Evolutionary conservation across 2,113 vertebrate genomes (phyloP).

Genomic region (Prionailurus bengalensis): DNA sequence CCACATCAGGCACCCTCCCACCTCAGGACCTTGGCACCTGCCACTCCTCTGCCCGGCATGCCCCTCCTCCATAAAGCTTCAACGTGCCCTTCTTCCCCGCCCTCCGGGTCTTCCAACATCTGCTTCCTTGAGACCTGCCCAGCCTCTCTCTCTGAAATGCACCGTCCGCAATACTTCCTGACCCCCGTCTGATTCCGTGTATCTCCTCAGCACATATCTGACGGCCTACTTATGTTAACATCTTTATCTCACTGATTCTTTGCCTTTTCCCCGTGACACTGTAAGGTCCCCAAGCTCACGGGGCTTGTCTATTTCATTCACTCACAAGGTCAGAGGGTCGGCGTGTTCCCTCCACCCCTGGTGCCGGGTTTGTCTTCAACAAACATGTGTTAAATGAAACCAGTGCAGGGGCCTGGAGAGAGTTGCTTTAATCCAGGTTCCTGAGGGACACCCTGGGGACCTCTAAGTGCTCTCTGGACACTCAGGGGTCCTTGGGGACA

Average conservation of each 20-base stretch:
- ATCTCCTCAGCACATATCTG: neutral
- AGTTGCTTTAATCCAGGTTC: neutral
- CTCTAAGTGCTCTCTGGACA: neutral
- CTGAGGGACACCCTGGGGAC: neutral
- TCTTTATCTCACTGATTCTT: neutral
- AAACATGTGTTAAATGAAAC: neutral
- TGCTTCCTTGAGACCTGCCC: neutral
- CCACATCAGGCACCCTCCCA: too few species aligned
- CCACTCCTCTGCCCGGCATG: neutral
- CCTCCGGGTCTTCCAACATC: neutral
- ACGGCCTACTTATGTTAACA: neutral
- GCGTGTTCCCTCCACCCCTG: neutral
- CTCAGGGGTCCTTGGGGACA: too few species aligned
- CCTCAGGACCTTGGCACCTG: neutral
- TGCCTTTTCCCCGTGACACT: neutral
- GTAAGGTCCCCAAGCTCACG: neutral
- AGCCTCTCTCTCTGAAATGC: neutral
- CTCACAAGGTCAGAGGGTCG: neutral
- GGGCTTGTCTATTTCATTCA: neutral
- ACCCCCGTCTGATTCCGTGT: fast-evolving
- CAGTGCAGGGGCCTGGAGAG: too few species aligned
- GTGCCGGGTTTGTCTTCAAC: neutral
- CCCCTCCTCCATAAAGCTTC: neutral
- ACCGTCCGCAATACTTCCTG: neutral
- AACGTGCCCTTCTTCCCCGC: neutral